Base-by-base conservation (phyloP, 2,113 vertebrate genomes). In the Phodopus roborovskii region DNA sequence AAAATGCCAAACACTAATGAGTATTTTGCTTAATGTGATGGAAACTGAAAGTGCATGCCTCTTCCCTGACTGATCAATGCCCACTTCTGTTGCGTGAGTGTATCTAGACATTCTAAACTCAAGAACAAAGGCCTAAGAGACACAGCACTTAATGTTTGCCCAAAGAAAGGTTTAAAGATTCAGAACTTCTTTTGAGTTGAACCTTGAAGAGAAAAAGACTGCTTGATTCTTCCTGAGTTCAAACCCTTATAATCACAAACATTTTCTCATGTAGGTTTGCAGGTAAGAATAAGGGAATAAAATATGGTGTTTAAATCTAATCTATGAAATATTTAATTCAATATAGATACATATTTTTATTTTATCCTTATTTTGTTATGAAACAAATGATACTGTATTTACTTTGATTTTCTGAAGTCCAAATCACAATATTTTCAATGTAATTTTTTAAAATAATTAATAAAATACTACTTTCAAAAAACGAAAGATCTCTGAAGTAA, bases 1-100 rank as follows among this genome's bases (percentile, higher is more conserved):
- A 91, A 98, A 95, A 96, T 95, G 95, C 97, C 88, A 93, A 94
- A 89, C 92, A 78, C 73, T 97, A 97, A 97, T 50, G 95, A 91
- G 87, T 96, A 94, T 97, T 96, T 92, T 91, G 90, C 89, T 83
- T 97, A 96, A 83, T 94, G 71, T 91, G 83, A 96, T 74, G 91
- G 96, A 96, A 98, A 96, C 96, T 84, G 20, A 96, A 97, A 97
- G 75, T 20, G 56, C 74, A 88, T 42, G 87, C 33, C 90, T 75
- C 88, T 93, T 68, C 71, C 70, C 48, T 83, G 70, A 62, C 94
- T 93, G 92, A 97, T 97, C 95, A 95, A 94, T 97, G 96, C 91
- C 79, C 85, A 39, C 95, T 97, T 96, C 94, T 96, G 82, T 68
- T 81, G 42, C 92, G 91, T 87, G 77, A 97, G 91, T 94, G 56